Evolutionary conservation across 2,888 invertebrate genomes (phyloP).

Genomic region (Apotomis turbidana): DNA sequence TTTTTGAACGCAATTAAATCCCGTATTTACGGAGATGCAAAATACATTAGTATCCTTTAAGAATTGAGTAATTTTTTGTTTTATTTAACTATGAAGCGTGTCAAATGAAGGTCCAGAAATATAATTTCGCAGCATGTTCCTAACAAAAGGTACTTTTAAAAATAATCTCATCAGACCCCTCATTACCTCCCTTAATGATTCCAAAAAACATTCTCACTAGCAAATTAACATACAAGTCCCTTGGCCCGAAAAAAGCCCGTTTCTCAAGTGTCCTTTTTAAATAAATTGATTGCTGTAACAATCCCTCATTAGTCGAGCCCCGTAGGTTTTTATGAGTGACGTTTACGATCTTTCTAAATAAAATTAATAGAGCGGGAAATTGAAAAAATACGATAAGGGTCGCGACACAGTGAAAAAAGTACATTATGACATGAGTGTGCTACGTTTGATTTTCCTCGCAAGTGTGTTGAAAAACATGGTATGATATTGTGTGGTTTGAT

Average conservation of each 20-base stretch:
- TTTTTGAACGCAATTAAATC: too few species aligned
- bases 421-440: too few species aligned
- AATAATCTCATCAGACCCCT: conserved; percentile 19
- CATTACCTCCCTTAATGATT: conserved; percentile 15
- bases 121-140: background rate
- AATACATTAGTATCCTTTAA: background rate
- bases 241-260: conserved; percentile 10
- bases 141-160: background rate
- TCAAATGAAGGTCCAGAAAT: background rate
- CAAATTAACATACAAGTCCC: conserved; percentile 31
- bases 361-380: conserved; percentile 64
- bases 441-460: too few species aligned
- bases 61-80: background rate
- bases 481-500: too few species aligned
- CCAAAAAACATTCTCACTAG: conserved; percentile 23
- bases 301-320: conserved; percentile 64
- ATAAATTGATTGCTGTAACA: conserved; percentile 62
- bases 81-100: background rate
- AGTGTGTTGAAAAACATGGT: too few species aligned
- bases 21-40: too few species aligned
- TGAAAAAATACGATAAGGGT: conserved; percentile 43
- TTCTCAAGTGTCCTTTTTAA: conserved; percentile 41
- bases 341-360: conserved; percentile 54
- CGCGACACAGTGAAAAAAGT: too few species aligned
- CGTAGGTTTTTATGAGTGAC: conserved; percentile 67